Conservation (phyloP, 2,113 vertebrate species). For the Mesoclemmys tuberculata region DNA sequence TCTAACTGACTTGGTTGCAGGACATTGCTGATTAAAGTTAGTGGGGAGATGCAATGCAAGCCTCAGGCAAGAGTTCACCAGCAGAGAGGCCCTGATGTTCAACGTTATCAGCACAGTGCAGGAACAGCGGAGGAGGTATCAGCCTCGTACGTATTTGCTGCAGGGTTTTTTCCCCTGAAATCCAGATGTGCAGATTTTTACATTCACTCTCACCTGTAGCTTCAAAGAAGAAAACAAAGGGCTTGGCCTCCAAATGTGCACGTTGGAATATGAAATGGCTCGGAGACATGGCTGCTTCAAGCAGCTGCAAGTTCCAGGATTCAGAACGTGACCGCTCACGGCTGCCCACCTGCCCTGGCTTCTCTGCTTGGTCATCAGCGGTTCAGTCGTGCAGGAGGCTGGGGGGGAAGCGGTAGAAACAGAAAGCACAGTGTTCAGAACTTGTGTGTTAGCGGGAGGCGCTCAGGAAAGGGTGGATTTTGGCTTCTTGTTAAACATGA, state of each 20-base stretch:
- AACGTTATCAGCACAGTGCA: neutral
- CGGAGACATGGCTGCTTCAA: neutral
- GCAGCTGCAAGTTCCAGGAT: neutral
- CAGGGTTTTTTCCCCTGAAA: neutral
- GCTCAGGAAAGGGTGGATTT: neutral
- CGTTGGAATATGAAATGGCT: neutral
- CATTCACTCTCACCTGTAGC: neutral
- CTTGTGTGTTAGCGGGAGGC: neutral
- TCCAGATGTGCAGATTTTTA: accelerated
- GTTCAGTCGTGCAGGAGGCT: neutral
- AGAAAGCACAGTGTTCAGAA: neutral
- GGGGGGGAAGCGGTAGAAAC: neutral
- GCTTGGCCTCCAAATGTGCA: constrained; percentile 18
- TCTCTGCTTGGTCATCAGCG: neutral
- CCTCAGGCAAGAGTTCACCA: neutral
- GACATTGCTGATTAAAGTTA: neutral
- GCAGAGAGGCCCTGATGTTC: neutral
- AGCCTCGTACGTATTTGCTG: neutral
- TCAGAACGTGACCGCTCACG: neutral
- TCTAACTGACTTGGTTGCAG: neutral
- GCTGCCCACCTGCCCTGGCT: neutral
- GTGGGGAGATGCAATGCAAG: neutral
- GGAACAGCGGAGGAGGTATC: neutral
- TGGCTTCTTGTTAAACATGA: neutral
- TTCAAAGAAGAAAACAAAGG: neutral